Base-by-base conservation (phyloP, 2,113 vertebrate genomes). In the Polypterus senegalus region DNA sequence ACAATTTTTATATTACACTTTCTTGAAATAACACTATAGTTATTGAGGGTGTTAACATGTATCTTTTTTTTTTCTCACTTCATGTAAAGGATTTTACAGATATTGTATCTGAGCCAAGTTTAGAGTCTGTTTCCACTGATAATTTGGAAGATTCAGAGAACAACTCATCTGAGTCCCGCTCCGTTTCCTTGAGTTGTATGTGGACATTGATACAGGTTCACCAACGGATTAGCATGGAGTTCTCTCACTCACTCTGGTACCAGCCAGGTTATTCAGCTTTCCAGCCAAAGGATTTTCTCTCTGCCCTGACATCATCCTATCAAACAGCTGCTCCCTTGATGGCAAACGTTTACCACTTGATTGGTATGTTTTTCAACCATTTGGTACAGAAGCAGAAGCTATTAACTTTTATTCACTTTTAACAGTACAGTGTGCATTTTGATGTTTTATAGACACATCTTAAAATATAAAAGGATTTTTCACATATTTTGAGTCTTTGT, bases 51-150 rank as follows among this genome's bases (percentile, higher is more conserved):
- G 27, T 27, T 27, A 27, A 27, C 27, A 27, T 27, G 27, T 27
- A 27, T 27, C 27, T 27, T 27, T 27, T 27, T 27, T 48, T 9
- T 49, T 9, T 9, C 49, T 2, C 7, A 8, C 48, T 57, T n/a
- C 52, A 5, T 57, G 3, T 10, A 6, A 61, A 99, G 96, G 96
- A 99, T 75, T 99, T 99, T 66, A 88, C 83, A 68, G 96, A 99
- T 79, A 86, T 97, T 63, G 72, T 78, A 49, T 61, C 81, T 47
- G 71, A 90, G 67, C 77, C 86, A 9, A 90, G 73, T 55, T 73
- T 97, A 54, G 95, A 97, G 68, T 85, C 80, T 69, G 79, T 85
- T 45, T 81, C 80, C 65, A 80, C 80, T 69, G 67, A 70, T 52
- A 72, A 74, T 1, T 75, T 68, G 46, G 63, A 47, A 0, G 65